phyloP scores from a whole-genome alignment of 2,113 vertebrate species.

The Tetraodon nigroviridis region DNA sequence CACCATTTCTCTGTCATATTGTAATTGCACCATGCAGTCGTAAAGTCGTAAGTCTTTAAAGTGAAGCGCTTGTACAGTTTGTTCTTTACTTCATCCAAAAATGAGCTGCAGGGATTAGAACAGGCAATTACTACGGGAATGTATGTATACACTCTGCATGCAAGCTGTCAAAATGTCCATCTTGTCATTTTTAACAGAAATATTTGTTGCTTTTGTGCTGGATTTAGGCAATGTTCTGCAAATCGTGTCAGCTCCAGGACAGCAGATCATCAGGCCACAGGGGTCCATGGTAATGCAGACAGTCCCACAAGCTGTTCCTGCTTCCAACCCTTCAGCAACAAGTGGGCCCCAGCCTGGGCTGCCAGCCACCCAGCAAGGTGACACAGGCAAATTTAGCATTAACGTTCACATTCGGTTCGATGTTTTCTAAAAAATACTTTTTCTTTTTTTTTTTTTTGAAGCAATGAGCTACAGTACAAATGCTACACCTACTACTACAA shows the following conservation, averaged over 20 bases:
- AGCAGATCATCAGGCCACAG: slow-evolving; percentile 82
- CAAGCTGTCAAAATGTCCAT: background rate
- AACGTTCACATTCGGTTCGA: background rate
- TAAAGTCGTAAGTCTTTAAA: no score
- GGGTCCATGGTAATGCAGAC: slow-evolving; percentile 85
- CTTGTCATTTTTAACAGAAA: background rate
- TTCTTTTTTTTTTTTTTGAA: slow-evolving; percentile 28
- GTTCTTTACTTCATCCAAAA: no score
- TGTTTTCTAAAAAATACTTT: background rate
- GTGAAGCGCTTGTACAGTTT: no score
- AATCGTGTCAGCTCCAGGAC: slow-evolving; percentile 87
- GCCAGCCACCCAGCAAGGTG: slow-evolving; percentile 77
- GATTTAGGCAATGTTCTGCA: slow-evolving; percentile 87
- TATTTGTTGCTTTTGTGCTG: slow-evolving; percentile 3
- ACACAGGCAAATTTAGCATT: slow-evolving; percentile 1
- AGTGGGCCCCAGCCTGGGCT: slow-evolving; percentile 71
- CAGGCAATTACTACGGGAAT: no score
- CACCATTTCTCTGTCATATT: no score
- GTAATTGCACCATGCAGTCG: no score
- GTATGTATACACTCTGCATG: no score
- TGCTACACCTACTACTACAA: slow-evolving; percentile 50
- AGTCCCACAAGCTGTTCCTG: slow-evolving; percentile 71
- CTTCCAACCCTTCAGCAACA: slow-evolving; percentile 74
- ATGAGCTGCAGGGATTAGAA: no score
- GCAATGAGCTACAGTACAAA: slow-evolving; percentile 45